Conservation (phyloP, 1,140 invertebrate genomes). For the Frieseomelitta varia region DNA sequence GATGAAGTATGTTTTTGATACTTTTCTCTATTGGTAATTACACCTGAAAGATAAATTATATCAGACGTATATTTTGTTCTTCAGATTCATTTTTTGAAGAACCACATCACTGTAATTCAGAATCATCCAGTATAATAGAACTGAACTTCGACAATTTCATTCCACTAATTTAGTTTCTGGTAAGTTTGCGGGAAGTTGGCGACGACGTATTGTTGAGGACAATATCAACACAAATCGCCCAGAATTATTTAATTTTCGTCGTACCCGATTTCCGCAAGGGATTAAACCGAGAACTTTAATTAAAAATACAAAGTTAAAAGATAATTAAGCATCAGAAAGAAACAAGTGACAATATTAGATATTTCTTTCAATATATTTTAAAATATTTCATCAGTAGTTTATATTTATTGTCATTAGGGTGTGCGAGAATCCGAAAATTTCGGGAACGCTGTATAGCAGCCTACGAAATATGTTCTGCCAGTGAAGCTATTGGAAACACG, state of each 20-base stretch:
- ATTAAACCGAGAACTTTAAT: background rate
- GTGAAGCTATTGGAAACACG: too few relatives aligned
- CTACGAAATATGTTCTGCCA: too few relatives aligned
- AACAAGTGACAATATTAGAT: background rate
- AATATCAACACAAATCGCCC: background rate
- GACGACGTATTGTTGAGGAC: background rate
- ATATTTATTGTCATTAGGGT: too few relatives aligned
- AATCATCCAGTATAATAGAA: background rate
- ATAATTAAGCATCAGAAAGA: background rate
- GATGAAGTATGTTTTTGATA: too few relatives aligned
- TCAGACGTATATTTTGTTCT: background rate
- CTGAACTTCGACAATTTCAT: background rate
- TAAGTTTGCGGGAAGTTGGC: background rate
- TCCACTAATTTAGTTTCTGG: background rate
- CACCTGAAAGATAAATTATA: background rate
- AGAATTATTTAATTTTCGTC: background rate
- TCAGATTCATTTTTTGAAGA: background rate
- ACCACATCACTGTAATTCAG: background rate
- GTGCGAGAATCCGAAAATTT: too few relatives aligned
- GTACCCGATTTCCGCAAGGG: background rate
- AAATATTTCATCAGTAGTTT: too few relatives aligned
- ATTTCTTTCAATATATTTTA: background rate
- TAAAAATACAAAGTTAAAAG: background rate
- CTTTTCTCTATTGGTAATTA: too few relatives aligned
- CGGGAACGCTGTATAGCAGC: too few relatives aligned